These are phyloP conservation scores for Acrobasis suavella DNA, from an alignment of 2,888 invertebrate genomes.

Conservation along the genomic window DNA sequence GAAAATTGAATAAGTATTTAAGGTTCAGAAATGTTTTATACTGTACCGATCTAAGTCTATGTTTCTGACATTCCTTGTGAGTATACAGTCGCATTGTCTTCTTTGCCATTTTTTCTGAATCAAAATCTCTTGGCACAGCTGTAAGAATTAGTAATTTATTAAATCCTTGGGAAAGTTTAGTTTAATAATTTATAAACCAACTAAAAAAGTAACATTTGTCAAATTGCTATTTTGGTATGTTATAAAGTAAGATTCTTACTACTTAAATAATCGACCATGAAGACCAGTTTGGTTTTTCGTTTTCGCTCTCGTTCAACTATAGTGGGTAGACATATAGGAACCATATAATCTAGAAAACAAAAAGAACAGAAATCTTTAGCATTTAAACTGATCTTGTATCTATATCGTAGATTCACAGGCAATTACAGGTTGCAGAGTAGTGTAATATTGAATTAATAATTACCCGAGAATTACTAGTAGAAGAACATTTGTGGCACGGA, in stretches of 20 bases:
- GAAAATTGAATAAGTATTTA: too few species aligned
- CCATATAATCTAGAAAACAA: constrained; percentile 59
- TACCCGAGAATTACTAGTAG: too few species aligned
- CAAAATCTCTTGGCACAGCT: constrained; percentile 69
- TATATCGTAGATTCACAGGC: too few species aligned
- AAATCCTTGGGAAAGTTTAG: background rate
- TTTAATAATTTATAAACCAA: too few species aligned
- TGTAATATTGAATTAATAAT: too few species aligned
- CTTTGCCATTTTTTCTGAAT: constrained; percentile 65
- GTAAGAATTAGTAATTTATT: constrained; percentile 23
- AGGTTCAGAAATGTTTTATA: background rate
- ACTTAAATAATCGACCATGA: constrained; percentile 67
- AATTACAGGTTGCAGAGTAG: too few species aligned
- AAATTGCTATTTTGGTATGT: background rate
- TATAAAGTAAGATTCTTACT: constrained; percentile 46
- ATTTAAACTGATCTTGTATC: too few species aligned
- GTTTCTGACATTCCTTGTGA: constrained; percentile 61
- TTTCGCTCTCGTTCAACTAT: constrained; percentile 53
- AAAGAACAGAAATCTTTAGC: background rate
- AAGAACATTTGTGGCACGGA: too few species aligned
- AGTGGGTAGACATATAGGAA: constrained; percentile 66
- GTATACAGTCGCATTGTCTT: constrained; percentile 63
- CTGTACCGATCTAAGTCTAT: constrained; percentile 57
- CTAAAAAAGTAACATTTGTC: too few species aligned
- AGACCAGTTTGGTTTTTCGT: constrained; percentile 50